Base-by-base conservation (phyloP, 2,797 vertebrate genomes). In the Sebastes hubbsi region DNA sequence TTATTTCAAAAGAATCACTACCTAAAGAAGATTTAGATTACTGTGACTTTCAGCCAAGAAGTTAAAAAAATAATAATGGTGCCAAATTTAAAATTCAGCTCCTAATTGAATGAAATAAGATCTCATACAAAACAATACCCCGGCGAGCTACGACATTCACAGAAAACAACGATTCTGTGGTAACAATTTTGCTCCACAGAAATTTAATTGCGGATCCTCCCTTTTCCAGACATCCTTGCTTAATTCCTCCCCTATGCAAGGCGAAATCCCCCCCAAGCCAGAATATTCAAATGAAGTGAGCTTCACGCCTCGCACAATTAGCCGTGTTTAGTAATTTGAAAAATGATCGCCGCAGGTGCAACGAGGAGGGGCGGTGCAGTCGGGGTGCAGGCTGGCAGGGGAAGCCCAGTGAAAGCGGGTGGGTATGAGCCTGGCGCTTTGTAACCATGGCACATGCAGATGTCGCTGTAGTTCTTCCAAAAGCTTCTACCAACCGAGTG, bases 391-490 rank as follows among this genome's bases (percentile, higher is more conserved):
- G 87, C 86, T 93, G 94, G 93, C 91, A 92, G 89, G 92, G 88
- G 80, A 93, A 91, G 84, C 90, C 91, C 86, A 64, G 81, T 77
- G 67, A 90, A 49, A 88, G 88, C 78, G 85, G 89, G 90, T 89
- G 92, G 95, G 95, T 94, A 95, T 88, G 61, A 92, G 92, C 80
- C 69, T 94, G 94, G 94, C 96, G 96, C 96, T 97, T 79, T 95
- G 94, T 95, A 96, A 88, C 96, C 95, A 89, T 90, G 94, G 97
- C 95, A 97, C 98, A 99, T 97, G 97, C 98, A 99, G 98, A 99
- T 99, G 98, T 99, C 98, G 98, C 98, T 99, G 97, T 99, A 98
- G 98, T 97, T 97, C 98, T 99, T 98, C 96, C 96, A 96, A 98
- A 98, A 96, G 95, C 95, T 91, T 84, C 94, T 94, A 96, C 94